phyloP scores from a whole-genome alignment of 2,797 vertebrate species.

The Brotula barbata region DNA sequence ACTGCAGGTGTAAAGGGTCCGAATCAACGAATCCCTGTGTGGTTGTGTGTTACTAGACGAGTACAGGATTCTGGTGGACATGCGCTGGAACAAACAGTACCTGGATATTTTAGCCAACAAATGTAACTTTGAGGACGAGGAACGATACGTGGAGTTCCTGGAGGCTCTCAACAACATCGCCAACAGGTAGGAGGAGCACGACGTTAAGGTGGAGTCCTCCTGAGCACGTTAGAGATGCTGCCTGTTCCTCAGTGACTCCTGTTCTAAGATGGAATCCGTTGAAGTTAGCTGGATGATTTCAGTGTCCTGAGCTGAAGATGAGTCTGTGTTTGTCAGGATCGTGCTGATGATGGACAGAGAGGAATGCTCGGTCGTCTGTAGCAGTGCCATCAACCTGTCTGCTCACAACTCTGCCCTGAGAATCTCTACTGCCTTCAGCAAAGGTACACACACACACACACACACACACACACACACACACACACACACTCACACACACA shows the following conservation, averaged over 20 bases:
- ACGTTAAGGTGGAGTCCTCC: too few relatives aligned
- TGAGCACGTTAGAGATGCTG: too few relatives aligned
- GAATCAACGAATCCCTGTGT: too few relatives aligned
- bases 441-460: slow-evolving; percentile 77
- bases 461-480: too few relatives aligned
- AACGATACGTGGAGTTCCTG: slow-evolving; percentile 86
- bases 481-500: background rate
- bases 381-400: slow-evolving; percentile 74
- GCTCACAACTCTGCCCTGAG: slow-evolving; percentile 83
- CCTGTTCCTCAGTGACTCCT: too few relatives aligned
- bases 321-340: slow-evolving; percentile 74
- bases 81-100: slow-evolving; percentile 96
- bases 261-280: too few relatives aligned
- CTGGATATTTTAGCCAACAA: slow-evolving; percentile 92
- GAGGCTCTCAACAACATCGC: slow-evolving; percentile 86
- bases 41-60: slow-evolving; percentile 79
- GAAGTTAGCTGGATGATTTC: too few relatives aligned
- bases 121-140: slow-evolving; percentile 88
- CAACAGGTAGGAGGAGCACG: slow-evolving; percentile 87
- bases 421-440: slow-evolving; percentile 89
- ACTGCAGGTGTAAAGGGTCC: too few relatives aligned
- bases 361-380: slow-evolving; percentile 80
- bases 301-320: too few relatives aligned
- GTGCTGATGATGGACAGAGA: slow-evolving; percentile 88
- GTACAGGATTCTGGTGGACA: slow-evolving; percentile 89